phyloP scores from a whole-genome alignment of 2,888 invertebrate species.

The Ormyrus thymus region DNA sequence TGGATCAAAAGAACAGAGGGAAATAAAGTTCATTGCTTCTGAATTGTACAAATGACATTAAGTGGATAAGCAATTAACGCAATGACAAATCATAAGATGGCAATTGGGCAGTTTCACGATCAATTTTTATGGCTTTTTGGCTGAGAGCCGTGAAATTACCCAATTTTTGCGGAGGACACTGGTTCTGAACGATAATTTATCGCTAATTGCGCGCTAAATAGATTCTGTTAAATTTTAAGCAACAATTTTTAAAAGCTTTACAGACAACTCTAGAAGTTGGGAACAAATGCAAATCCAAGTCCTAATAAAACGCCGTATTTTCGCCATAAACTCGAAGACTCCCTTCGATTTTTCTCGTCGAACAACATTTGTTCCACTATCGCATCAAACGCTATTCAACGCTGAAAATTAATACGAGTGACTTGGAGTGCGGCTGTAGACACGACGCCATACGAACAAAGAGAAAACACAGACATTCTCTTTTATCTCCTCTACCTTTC shows the following conservation, averaged over 20 bases:
- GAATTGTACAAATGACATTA: neutral
- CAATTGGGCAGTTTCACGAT: constrained; percentile 11
- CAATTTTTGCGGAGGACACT: constrained; percentile 34
- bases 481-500: constrained; percentile 11
- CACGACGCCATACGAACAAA: constrained; percentile 4
- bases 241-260: constrained; percentile 54
- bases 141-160: constrained; percentile 16
- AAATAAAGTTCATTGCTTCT: constrained; percentile 23
- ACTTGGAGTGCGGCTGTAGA: too few species aligned
- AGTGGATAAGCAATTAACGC: constrained; percentile 19
- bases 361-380: too few species aligned
- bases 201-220: constrained; percentile 33
- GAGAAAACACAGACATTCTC: constrained; percentile 20
- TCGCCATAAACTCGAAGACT: too few species aligned
- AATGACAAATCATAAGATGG: neutral
- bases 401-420: too few species aligned
- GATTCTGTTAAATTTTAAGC: constrained; percentile 44
- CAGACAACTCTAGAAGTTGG: constrained; percentile 41
- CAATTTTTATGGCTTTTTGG: neutral
- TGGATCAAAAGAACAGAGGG: constrained; percentile 27
- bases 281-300: constrained; percentile 54
- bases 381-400: too few species aligned
- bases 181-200: constrained; percentile 24
- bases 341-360: too few species aligned
- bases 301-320: neutral